Base-by-base conservation (phyloP, 2,888 invertebrate species). In the Xylophagus ater region DNA sequence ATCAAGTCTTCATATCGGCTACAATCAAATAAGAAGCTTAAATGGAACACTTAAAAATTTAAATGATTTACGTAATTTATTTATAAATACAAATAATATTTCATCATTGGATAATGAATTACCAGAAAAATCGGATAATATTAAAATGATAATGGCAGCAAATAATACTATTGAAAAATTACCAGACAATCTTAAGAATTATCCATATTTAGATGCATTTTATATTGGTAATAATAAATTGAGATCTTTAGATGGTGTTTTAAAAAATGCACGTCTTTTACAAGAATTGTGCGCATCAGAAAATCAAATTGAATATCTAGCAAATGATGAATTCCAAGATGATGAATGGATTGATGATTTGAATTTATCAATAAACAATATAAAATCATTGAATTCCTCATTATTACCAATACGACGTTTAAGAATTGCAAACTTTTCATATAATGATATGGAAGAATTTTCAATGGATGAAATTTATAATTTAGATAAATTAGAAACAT, bases 401-500 rank as follows among this genome's bases (percentile, higher is more conserved):
- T 58, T 87, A 28, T 68, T 76, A 50, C 77, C 78, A 28, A 65
- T 87, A 35, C 72, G 73, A 50, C 74, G 76, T 8, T 62, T 88
- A 15, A 71, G 72, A 46, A 74, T 72, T 47, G 69, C 83, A 29
- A 86, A 86, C 62, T 67, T 88, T 44, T 82, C 84, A 0, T 76
- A 78, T 56, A 88, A 88, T 57, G 68, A 71, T 25, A 69, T 87
- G 40, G 69, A 72, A 2, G 82, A 84, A 53, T 87, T 88, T 64
- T 84, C 84, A 0, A 72, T 87, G 53, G 76, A 80, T 57, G 83
- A 87, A 59, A 74, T 87, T 31, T 76, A 78, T 41, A 85, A 85
- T 0, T 61, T 87, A 42, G 73, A 74, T 47, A 72, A 73, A 46
- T 63, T 88, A n/a, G 73, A 73, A 33, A 70, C 76, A 12, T 72